These are phyloP conservation scores for Asteroscopus sphinx DNA, from an alignment of 2,888 invertebrate genomes.

Conservation along the genomic window DNA sequence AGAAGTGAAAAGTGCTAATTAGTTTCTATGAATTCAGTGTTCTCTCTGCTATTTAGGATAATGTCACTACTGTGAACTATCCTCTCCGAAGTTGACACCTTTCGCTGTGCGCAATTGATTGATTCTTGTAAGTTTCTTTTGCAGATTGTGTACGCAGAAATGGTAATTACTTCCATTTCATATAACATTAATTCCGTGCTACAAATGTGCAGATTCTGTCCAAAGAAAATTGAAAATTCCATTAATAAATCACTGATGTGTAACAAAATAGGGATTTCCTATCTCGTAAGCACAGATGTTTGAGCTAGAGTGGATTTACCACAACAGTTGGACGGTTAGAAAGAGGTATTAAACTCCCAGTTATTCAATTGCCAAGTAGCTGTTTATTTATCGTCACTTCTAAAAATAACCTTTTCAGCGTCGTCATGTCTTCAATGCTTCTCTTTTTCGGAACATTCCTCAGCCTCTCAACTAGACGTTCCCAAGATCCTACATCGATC, in stretches of 20 bases:
- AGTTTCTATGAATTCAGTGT: constrained; percentile 16
- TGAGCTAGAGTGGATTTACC: constrained; percentile 2
- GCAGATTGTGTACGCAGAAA: not conserved
- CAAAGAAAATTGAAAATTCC: not conserved
- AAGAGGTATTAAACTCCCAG: not conserved
- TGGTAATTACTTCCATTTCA: not conserved
- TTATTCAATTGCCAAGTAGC: constrained; percentile 2
- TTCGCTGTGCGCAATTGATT: constrained; percentile 8
- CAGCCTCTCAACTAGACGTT: constrained; percentile 22
- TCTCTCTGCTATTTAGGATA: not conserved
- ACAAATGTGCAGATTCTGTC: not conserved
- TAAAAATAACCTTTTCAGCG: constrained; percentile 4
- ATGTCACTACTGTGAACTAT: constrained; percentile 14
- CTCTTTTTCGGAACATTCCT: constrained; percentile 17
- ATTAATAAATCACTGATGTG: not conserved
- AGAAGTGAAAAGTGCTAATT: constrained; percentile 8
- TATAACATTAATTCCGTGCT: not conserved
- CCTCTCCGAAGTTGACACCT: constrained; percentile 17
- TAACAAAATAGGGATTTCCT: constrained; percentile 5
- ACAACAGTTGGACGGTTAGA: not conserved
- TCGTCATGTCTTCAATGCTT: not conserved
- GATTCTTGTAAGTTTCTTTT: not conserved
- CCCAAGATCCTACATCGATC: constrained; percentile 44
- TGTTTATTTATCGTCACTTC: constrained; percentile 7
- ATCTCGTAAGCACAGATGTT: constrained; percentile 12